These are phyloP conservation scores for Lordiphosa collinella DNA, from an alignment of 1,140 invertebrate species.

Conservation along the genomic window DNA sequence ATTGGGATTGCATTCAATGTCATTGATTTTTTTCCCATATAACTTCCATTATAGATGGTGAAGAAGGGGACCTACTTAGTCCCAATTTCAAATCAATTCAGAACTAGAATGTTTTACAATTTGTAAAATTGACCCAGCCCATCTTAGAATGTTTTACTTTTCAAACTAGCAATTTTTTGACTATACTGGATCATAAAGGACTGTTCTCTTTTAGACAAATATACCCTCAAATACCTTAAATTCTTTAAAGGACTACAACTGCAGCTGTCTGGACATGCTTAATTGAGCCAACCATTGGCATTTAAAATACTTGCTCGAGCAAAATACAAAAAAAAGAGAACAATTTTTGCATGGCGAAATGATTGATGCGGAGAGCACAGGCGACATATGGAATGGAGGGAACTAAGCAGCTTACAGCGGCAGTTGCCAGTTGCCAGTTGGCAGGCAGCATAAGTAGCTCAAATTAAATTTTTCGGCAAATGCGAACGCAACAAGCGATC, in stretches of 20 bases:
- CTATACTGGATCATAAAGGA: too few species aligned
- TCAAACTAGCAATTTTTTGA: too few species aligned
- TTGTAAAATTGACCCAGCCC: too few species aligned
- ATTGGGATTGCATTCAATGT: too few species aligned
- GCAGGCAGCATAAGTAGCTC: conserved; percentile 58
- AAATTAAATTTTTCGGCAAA: conserved; percentile 49
- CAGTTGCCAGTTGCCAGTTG: neutral
- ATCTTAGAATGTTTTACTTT: too few species aligned
- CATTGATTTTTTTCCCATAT: too few species aligned
- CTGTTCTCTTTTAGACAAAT: neutral
- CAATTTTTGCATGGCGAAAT: conserved; percentile 6
- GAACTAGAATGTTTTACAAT: too few species aligned
- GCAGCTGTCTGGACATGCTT: conserved; percentile 3
- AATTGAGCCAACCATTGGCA: conserved; percentile 31
- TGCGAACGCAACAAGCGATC: conserved; percentile 44
- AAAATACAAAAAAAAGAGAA: neutral
- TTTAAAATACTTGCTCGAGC: conserved; percentile 32
- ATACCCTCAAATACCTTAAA: neutral
- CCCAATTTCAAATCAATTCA: too few species aligned
- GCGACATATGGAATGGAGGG: conserved; percentile 21
- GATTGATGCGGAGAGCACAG: conserved; percentile 40
- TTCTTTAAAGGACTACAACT: neutral
- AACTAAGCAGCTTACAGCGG: conserved; percentile 63
- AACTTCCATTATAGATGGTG: too few species aligned
- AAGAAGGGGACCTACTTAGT: too few species aligned